Base-by-base conservation (phyloP, 2,888 invertebrate species). In the Cerceris rybyensis region DNA sequence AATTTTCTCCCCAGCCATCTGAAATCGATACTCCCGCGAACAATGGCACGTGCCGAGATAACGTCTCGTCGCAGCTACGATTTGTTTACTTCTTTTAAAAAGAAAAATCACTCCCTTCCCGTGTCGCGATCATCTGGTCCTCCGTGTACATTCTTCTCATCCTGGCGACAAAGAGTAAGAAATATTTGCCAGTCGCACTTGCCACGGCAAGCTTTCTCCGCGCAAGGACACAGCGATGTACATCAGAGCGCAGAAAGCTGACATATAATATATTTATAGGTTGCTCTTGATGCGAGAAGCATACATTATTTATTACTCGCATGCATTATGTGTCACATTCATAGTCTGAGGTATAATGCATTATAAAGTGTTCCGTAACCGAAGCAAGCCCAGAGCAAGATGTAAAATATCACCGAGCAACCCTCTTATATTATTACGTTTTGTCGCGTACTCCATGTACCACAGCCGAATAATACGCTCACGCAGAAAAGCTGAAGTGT, bases 161-260 rank as follows among this genome's bases (percentile, higher is more conserved):
- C 4, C 28, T 28, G 28, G 28, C 4, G 41, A 5, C 41, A 41
- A 13, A 59, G 42, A 42, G 70, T 70, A 70, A 76, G 76, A 63
- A 74, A 83, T 83, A 80, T 71, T 76, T 64, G 76, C 77, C 80
- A 69, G 66, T 61, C 14, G 54, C 46, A 52, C 49, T 65, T 50
- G 28, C 14, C 11, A 13, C 55, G 41, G n/a, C 13, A n/a, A 52
- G n/a, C 13, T 7, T 17, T 55, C 17, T 6, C 11, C 16, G n/a
- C 7, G 13, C 2, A 50, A 39, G 14, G 57, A 58, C n/a, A 17
- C 60, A 49, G 28, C 14, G 13, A 14, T 8, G n/a, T 57, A 17
- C 39, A 16, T 43, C 60, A 16, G 11, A 17, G 13, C 11, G 0
- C 14, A 46, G 50, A 42, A 46, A 39, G 50, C 61, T 52, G 52